Evolutionary conservation across 2,888 invertebrate genomes (phyloP).

Genomic region (Eupithecia vulgata): DNA sequence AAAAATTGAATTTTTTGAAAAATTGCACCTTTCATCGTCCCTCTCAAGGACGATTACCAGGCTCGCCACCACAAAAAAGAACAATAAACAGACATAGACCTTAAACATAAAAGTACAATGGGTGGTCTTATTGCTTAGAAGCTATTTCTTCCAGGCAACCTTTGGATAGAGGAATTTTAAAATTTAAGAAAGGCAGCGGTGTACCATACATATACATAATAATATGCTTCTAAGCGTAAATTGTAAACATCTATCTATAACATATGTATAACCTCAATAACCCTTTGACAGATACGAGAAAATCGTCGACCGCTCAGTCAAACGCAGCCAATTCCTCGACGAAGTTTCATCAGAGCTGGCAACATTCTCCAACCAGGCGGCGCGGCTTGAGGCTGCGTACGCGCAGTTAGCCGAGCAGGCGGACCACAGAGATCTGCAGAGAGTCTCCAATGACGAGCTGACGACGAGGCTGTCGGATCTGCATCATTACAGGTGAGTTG

Average conservation of each 20-base stretch:
- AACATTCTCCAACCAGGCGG: constrained; percentile 87
- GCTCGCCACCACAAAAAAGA: too few species aligned
- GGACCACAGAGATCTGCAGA: constrained; percentile 88
- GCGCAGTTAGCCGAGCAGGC: constrained; percentile 88
- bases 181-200: too few species aligned
- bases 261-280: neutral
- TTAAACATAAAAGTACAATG: too few species aligned
- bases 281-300: constrained; percentile 90
- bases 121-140: too few species aligned
- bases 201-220: too few species aligned
- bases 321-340: constrained; percentile 92
- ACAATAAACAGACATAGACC: too few species aligned
- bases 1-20: too few species aligned
- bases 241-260: neutral
- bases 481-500: constrained; percentile 78
- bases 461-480: constrained; percentile 76
- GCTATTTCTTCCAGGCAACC: too few species aligned
- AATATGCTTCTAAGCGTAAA: neutral
- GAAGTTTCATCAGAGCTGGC: constrained; percentile 88
- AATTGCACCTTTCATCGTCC: too few species aligned
- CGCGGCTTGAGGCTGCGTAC: constrained; percentile 89
- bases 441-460: constrained; percentile 86
- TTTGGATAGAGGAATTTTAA: too few species aligned
- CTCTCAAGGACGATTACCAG: too few species aligned
- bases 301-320: constrained; percentile 90